phyloP scores from a whole-genome alignment of 2,797 vertebrate species.

The Merluccius polli region DNA sequence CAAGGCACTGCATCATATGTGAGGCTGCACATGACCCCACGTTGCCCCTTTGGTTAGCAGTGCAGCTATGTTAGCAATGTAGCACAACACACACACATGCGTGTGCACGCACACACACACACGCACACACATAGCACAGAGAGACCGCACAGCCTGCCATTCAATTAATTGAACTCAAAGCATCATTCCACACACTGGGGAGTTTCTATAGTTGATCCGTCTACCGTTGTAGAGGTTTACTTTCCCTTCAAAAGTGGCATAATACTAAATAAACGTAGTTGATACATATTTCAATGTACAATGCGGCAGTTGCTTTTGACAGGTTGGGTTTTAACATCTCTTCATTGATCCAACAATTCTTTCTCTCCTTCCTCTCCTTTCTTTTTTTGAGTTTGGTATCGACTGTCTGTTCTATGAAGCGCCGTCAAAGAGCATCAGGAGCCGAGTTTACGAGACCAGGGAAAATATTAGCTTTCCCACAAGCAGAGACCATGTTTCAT shows the following conservation, averaged over 20 bases:
- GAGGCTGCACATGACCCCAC: conserved; percentile 46
- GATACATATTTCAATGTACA: background rate
- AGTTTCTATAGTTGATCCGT: background rate
- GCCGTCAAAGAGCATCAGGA: conserved; percentile 11
- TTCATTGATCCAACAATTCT: too few relatives aligned
- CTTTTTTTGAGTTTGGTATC: conserved; percentile 19
- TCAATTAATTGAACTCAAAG: background rate
- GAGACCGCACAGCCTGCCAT: background rate
- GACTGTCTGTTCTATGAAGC: conserved; percentile 17
- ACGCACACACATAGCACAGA: too few relatives aligned
- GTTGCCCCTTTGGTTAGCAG: conserved; percentile 18
- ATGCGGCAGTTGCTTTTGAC: background rate
- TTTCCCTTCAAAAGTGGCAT: background rate
- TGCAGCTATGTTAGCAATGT: background rate
- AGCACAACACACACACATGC: background rate
- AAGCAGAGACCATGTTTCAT: conserved; percentile 19
- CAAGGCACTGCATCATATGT: conserved; percentile 46
- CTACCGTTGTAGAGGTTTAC: background rate
- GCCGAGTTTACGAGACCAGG: conserved; percentile 32
- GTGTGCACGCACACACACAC: background rate
- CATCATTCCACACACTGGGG: background rate
- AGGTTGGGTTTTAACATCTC: background rate
- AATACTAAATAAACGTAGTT: background rate
- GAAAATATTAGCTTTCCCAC: conserved; percentile 47
- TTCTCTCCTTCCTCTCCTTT: too few relatives aligned